Percentiles rank a stretch among this genome's conserved stretches.
phyloP scores from a whole-genome alignment of 2,888 invertebrate species.

The Hemithea aestivaria region DNA sequence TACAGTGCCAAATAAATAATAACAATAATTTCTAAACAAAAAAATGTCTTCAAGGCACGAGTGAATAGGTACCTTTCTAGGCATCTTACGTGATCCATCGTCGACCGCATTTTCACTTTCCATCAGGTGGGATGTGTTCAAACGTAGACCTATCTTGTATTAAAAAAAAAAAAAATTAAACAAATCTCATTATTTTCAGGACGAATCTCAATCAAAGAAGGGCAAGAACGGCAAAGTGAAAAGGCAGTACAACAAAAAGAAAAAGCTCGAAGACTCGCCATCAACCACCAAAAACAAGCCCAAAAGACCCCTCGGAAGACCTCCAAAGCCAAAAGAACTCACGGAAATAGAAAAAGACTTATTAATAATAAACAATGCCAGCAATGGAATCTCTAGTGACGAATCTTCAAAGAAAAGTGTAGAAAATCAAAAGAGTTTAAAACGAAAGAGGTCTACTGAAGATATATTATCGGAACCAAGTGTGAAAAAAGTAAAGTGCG shows the following conservation, averaged over 20 bases:
- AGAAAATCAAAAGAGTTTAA: conserved; percentile 9
- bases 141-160: too few species aligned
- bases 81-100: too few species aligned
- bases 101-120: too few species aligned
- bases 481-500: conserved; percentile 22
- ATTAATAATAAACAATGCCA: conserved; percentile 62
- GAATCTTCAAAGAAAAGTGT: conserved; percentile 39
- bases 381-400: conserved; percentile 52
- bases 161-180: background rate
- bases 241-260: conserved; percentile 58
- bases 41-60: too few species aligned
- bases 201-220: conserved; percentile 59
- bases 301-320: conserved; percentile 46
- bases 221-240: conserved; percentile 47
- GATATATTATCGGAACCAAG: conserved; percentile 18
- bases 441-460: conserved; percentile 15
- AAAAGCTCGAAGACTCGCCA: conserved; percentile 51
- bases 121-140: too few species aligned
- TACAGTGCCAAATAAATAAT: too few species aligned
- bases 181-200: conserved; percentile 37
- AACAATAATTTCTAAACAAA: too few species aligned
- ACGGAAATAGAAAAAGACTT: conserved; percentile 69
- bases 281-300: conserved; percentile 42
- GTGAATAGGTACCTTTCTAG: too few species aligned
- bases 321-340: conserved; percentile 54